Percentiles rank a stretch among this genome's conserved stretches.
These are phyloP conservation scores for Pitta sordida DNA, from an alignment of 2,113 vertebrate species.

Conservation along the genomic window DNA sequence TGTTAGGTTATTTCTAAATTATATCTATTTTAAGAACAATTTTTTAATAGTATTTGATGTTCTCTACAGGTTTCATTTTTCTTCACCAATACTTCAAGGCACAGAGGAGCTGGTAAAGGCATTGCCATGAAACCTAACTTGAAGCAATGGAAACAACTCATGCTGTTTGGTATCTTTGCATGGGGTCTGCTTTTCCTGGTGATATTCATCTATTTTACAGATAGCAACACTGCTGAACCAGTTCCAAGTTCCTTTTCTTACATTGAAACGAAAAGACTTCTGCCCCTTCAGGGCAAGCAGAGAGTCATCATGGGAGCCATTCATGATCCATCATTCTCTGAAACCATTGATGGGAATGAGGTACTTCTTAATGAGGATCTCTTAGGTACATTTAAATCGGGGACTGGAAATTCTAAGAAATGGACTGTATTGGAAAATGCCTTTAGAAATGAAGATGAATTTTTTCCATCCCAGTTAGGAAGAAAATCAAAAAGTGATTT, in stretches of 20 bases:
- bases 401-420: constrained; percentile 50
- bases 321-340: constrained; percentile 69
- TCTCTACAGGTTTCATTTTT: constrained; percentile 64
- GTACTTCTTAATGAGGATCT: constrained; percentile 35
- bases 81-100: constrained; percentile 48
- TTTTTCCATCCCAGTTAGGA: constrained; percentile 63
- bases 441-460: constrained; percentile 59
- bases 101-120: constrained; percentile 38
- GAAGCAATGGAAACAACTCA: constrained; percentile 93
- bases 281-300: constrained; percentile 83
- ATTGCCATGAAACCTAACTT: constrained; percentile 92
- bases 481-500: constrained; percentile 70
- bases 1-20: not conserved
- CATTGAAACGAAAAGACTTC: constrained; percentile 83
- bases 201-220: constrained; percentile 93
- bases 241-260: constrained; percentile 81
- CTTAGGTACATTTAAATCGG: constrained; percentile 18
- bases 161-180: constrained; percentile 87
- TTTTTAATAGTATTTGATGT: constrained; percentile 22
- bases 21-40: not conserved
- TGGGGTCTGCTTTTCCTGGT: constrained; percentile 91
- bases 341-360: constrained; percentile 55
- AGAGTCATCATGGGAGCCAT: constrained; percentile 79
- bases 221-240: constrained; percentile 82
- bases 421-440: constrained; percentile 51